These are phyloP conservation scores for Scelioninae gen. 1 DNA, from an alignment of 2,888 invertebrate genomes.

Conservation along the genomic window DNA sequence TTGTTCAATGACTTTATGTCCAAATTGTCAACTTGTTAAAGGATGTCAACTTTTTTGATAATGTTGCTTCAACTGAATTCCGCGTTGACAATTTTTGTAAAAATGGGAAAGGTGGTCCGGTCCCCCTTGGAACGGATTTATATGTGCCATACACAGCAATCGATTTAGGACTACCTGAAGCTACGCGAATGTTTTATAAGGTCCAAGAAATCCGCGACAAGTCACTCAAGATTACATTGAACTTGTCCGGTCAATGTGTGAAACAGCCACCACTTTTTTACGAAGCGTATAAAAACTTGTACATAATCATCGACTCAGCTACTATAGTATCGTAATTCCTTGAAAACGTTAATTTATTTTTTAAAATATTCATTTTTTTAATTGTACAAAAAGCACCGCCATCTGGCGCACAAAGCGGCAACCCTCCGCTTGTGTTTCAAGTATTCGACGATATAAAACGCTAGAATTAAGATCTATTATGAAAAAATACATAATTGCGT, in stretches of 20 bases:
- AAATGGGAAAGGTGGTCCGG: not conserved
- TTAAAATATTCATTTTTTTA: conserved; percentile 25
- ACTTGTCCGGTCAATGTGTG: not conserved
- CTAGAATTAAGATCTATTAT: conserved; percentile 9
- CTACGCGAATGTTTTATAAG: not conserved
- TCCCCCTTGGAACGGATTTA: conserved; percentile 19
- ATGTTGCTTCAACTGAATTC: too few species aligned
- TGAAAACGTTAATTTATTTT: conserved; percentile 41
- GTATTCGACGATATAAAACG: conserved; percentile 16
- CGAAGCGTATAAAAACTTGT: conserved; percentile 48
- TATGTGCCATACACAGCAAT: conserved; percentile 30
- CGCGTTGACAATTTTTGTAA: not conserved
- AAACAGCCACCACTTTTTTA: conserved; percentile 14
- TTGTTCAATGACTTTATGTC: not conserved
- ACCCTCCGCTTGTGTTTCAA: conserved; percentile 9
- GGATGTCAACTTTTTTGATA: not conserved
- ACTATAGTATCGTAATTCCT: conserved; percentile 23
- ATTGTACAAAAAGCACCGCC: conserved; percentile 40
- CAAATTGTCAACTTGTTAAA: not conserved
- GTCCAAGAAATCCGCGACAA: not conserved
- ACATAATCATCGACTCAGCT: conserved; percentile 31
- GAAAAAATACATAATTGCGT: not conserved
- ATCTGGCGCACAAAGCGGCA: conserved; percentile 23
- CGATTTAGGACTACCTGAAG: conserved; percentile 8
- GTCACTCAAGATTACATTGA: not conserved